phyloP scores from a whole-genome alignment of 2,113 vertebrate genomes.

The Tragulus kanchil region DNA sequence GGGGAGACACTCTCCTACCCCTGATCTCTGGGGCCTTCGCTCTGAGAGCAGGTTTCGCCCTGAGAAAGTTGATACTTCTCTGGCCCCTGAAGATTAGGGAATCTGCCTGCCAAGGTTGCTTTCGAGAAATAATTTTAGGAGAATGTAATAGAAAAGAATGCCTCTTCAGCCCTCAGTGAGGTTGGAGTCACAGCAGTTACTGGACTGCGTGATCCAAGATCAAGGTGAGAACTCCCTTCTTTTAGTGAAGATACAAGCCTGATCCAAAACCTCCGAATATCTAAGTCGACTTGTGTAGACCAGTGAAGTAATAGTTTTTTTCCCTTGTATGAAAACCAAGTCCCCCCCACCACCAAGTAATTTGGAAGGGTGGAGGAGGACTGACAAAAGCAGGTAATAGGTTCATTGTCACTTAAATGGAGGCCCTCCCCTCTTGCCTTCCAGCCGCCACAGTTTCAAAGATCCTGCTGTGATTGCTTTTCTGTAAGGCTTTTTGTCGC shows the following conservation, averaged over 20 bases:
- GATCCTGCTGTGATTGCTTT: conserved; percentile 83
- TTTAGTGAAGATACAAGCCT: neutral
- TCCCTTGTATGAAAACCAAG: conserved; percentile 12
- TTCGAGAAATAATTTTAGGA: neutral
- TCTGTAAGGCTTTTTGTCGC: conserved; percentile 86
- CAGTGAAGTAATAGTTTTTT: conserved; percentile 9
- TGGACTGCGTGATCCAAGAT: neutral
- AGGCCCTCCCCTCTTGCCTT: conserved; percentile 71
- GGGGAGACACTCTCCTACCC: too few relatives aligned
- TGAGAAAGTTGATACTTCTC: neutral
- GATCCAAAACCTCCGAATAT: neutral
- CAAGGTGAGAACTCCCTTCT: neutral
- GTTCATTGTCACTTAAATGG: conserved; percentile 90
- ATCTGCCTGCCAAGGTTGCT: neutral
- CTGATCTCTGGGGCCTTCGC: neutral
- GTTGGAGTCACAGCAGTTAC: neutral
- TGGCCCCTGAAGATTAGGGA: neutral
- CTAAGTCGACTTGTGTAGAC: neutral
- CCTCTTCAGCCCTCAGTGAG: neutral
- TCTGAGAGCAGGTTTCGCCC: neutral
- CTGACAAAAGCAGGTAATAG: conserved; percentile 86
- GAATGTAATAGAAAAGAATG: neutral
- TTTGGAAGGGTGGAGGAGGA: conserved; percentile 78
- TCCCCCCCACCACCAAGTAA: neutral
- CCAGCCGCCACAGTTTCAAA: conserved; percentile 79